These are phyloP conservation scores for Pegoplata infirma DNA, from an alignment of 2,888 invertebrate genomes.

Conservation along the genomic window DNA sequence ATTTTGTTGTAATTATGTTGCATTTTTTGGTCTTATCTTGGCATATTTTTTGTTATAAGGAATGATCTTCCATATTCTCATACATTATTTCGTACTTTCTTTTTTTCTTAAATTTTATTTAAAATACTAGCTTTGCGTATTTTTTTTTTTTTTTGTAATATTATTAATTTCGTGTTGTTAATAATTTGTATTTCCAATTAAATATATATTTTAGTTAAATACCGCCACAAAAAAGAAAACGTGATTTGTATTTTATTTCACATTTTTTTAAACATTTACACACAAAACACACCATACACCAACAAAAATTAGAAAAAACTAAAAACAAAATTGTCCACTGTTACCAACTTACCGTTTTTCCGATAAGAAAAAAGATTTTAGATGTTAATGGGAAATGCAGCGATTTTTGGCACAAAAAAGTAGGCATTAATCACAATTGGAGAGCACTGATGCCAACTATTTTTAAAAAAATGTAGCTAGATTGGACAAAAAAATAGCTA, in stretches of 20 bases:
- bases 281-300: neutral
- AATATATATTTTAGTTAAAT: neutral
- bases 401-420: too few relatives aligned
- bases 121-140: neutral
- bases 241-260: neutral
- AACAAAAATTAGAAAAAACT: neutral
- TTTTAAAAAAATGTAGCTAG: too few relatives aligned
- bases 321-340: too few relatives aligned
- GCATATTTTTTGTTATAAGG: neutral
- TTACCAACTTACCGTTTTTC: too few relatives aligned
- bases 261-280: neutral
- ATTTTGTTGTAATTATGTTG: neutral
- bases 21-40: neutral
- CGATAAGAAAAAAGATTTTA: too few relatives aligned
- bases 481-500: too few relatives aligned
- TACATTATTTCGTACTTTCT: conserved; percentile 47
- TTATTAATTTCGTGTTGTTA: neutral
- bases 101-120: too few relatives aligned
- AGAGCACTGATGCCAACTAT: too few relatives aligned
- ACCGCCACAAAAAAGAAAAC: neutral
- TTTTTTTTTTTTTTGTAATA: conserved; percentile 3
- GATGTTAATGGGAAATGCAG: too few relatives aligned
- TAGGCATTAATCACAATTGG: too few relatives aligned
- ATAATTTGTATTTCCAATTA: neutral
- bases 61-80: conserved; percentile 43